Percentiles rank a stretch among this genome's conserved stretches.
Conservation (phyloP, 2,888 invertebrate species). For the Cataglyphis albicans region DNA sequence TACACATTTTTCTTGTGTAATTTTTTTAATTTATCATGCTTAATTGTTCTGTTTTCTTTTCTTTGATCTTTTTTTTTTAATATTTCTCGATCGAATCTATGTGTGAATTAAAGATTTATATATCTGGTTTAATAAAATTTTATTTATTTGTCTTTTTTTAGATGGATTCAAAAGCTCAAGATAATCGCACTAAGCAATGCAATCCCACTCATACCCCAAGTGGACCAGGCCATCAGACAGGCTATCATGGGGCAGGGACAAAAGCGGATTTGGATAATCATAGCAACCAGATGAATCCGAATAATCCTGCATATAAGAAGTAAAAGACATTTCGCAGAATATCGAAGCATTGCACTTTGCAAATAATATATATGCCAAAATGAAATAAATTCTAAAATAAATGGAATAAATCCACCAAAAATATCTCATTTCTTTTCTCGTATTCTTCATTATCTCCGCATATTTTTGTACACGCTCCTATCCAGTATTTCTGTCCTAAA, state of each 20-base stretch:
- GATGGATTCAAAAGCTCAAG: constrained; percentile 59
- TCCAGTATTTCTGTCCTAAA: background rate
- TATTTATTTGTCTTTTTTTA: constrained; percentile 4
- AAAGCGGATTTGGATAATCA: constrained; percentile 80
- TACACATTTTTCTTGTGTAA: background rate
- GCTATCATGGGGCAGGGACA: constrained; percentile 76
- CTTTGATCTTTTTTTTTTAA: background rate
- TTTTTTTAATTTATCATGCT: background rate
- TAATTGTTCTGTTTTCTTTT: background rate
- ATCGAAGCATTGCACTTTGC: background rate
- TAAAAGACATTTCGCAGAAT: constrained; percentile 1
- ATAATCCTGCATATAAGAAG: constrained; percentile 63
- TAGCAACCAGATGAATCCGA: constrained; percentile 79
- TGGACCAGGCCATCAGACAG: constrained; percentile 78
- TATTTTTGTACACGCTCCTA: background rate
- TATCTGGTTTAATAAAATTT: background rate
- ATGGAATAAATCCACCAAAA: background rate
- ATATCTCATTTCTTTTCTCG: background rate
- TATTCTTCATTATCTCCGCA: background rate
- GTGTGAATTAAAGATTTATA: background rate
- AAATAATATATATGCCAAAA: background rate
- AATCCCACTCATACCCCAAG: constrained; percentile 78
- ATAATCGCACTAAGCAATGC: constrained; percentile 79
- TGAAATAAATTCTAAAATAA: constrained; percentile 10
- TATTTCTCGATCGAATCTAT: background rate